These are phyloP conservation scores for Myocastor coypus DNA, from an alignment of 2,113 vertebrate genomes.

Conservation along the genomic window DNA sequence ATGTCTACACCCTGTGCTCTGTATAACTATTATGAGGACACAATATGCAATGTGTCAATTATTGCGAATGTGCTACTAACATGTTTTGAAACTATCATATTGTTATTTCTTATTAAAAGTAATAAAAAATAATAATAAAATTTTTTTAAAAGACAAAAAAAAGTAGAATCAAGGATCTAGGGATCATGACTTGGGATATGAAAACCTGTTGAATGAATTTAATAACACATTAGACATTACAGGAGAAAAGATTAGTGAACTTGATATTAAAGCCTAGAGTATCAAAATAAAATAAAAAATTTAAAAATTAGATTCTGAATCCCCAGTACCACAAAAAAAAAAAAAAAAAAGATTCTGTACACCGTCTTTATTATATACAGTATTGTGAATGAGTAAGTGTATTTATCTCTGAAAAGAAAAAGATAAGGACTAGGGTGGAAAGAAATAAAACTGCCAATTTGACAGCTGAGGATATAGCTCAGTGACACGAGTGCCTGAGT, in stretches of 20 bases:
- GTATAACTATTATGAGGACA: too few relatives aligned
- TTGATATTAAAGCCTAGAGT: conserved; percentile 32
- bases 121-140: too few relatives aligned
- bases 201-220: conserved; percentile 28
- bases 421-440: conserved; percentile 19
- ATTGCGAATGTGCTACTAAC: too few relatives aligned
- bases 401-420: not conserved
- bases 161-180: too few relatives aligned
- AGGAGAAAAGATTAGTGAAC: conserved; percentile 53
- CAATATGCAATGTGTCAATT: too few relatives aligned
- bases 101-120: too few relatives aligned
- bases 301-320: not conserved
- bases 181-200: not conserved
- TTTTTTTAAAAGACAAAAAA: too few relatives aligned
- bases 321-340: not conserved
- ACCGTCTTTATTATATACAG: not conserved
- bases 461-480: too few relatives aligned
- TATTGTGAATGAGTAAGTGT: not conserved
- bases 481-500: too few relatives aligned
- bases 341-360: not conserved
- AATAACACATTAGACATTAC: not conserved
- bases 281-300: conserved; percentile 24
- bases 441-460: conserved; percentile 27
- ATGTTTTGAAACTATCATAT: too few relatives aligned
- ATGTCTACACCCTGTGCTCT: too few relatives aligned